Percentiles rank a stretch among this genome's conserved stretches.
Evolutionary conservation across 2,888 invertebrate genomes (phyloP).

Genomic region (Mongoloraphidia duomilia): DNA sequence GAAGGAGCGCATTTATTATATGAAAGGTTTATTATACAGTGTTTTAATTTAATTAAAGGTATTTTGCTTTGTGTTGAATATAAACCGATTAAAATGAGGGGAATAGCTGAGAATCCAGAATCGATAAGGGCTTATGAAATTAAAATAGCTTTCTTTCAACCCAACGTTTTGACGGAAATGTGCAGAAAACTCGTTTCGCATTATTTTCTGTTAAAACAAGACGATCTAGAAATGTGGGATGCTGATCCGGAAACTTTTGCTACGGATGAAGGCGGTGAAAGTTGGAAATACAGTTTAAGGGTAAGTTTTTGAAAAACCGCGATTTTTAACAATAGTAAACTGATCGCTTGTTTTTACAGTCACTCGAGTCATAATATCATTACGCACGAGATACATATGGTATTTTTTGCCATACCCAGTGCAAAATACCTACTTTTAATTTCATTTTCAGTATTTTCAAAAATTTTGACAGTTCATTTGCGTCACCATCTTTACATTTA

Average conservation of each 20-base stretch:
- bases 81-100: constrained; percentile 43
- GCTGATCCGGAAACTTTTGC: constrained; percentile 83
- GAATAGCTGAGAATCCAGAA: constrained; percentile 37
- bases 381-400: too few relatives aligned
- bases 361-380: too few relatives aligned
- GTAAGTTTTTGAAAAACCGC: constrained; percentile 32
- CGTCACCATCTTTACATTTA: too few relatives aligned
- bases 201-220: constrained; percentile 71
- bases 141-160: constrained; percentile 64
- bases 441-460: too few relatives aligned
- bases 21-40: constrained; percentile 78
- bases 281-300: constrained; percentile 86
- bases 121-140: constrained; percentile 49
- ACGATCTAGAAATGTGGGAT: constrained; percentile 79
- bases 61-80: constrained; percentile 67
- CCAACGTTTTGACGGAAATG: constrained; percentile 62
- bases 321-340: constrained; percentile 1
- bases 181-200: constrained; percentile 72
- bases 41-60: constrained; percentile 76
- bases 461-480: too few relatives aligned
- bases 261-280: constrained; percentile 76
- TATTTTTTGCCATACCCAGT: too few relatives aligned
- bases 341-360: too few relatives aligned
- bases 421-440: too few relatives aligned
- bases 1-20: constrained; percentile 63